Percentiles rank a stretch among this genome's conserved stretches.
These are phyloP conservation scores for Platyscapa corneri DNA, from an alignment of 1,140 invertebrate species.

Conservation along the genomic window DNA sequence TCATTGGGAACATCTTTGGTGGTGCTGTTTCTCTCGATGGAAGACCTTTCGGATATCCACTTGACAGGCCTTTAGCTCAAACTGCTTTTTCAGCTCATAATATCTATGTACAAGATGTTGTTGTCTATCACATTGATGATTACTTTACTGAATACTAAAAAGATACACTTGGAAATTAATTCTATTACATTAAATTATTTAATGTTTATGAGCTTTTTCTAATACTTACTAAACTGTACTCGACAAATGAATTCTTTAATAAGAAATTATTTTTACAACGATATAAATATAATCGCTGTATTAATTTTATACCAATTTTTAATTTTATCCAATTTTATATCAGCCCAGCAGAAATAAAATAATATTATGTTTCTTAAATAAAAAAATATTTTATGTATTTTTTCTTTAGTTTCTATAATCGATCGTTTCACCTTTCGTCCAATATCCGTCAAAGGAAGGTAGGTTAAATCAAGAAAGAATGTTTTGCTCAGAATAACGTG, in stretches of 20 bases:
- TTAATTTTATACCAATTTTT: no score
- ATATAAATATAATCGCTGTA: no score
- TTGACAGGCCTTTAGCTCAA: conserved; percentile 70
- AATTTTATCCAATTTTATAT: background rate
- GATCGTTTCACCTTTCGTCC: no score
- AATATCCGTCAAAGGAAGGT: no score
- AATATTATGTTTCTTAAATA: no score
- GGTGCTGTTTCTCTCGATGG: conserved; percentile 67
- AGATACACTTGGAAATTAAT: background rate
- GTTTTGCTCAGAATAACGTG: no score
- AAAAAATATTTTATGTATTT: no score
- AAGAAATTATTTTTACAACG: no score
- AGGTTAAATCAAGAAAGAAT: no score
- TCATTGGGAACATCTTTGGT: conserved; percentile 65
- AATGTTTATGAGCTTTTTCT: background rate
- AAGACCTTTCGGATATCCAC: conserved; percentile 74
- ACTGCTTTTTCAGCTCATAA: conserved; percentile 69
- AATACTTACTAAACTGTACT: background rate
- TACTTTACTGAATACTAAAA: conserved; percentile 28
- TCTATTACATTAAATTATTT: conserved; percentile 22
- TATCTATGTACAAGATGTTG: conserved; percentile 70
- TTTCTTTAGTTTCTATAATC: no score
- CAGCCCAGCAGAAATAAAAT: no score
- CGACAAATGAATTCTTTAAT: no score
- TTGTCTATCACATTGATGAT: conserved; percentile 69